Conservation (phyloP, 2,888 invertebrate genomes). For the Orthosia incerta region DNA sequence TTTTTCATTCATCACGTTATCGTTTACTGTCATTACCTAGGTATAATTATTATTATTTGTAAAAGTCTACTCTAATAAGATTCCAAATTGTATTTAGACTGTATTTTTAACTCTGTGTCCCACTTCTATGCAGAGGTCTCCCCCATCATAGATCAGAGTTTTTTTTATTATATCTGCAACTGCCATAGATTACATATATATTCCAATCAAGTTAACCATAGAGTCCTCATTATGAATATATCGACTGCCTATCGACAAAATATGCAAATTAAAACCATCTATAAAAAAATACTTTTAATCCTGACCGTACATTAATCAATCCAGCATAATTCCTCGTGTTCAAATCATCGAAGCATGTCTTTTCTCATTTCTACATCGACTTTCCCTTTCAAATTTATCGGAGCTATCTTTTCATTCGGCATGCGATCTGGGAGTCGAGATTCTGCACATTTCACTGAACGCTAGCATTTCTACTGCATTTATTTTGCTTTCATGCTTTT, state of each 20-base stretch:
- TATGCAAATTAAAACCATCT: background rate
- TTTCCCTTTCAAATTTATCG: slow-evolving; percentile 63
- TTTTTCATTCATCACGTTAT: background rate
- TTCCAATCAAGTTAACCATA: too few relatives aligned
- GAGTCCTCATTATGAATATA: too few relatives aligned
- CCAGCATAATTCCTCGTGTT: slow-evolving; percentile 12
- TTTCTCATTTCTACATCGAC: slow-evolving; percentile 50
- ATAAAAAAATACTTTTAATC: background rate
- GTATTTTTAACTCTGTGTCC: too few relatives aligned
- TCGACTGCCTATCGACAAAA: background rate
- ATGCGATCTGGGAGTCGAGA: slow-evolving; percentile 59
- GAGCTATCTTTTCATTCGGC: slow-evolving; percentile 59
- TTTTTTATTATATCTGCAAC: too few relatives aligned
- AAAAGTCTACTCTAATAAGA: too few relatives aligned
- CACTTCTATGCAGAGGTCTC: too few relatives aligned
- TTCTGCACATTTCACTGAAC: slow-evolving; percentile 60
- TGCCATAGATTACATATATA: too few relatives aligned
- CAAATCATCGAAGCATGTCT: slow-evolving; percentile 45
- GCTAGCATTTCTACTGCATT: slow-evolving; percentile 45
- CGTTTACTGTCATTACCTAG: too few relatives aligned
- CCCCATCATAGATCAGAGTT: too few relatives aligned
- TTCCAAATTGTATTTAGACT: too few relatives aligned
- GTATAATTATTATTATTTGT: too few relatives aligned
- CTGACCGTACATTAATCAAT: slow-evolving; percentile 23
- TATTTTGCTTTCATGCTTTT: slow-evolving; percentile 55